Conservation (phyloP, 1,140 invertebrate genomes). For the Lerema accius region DNA sequence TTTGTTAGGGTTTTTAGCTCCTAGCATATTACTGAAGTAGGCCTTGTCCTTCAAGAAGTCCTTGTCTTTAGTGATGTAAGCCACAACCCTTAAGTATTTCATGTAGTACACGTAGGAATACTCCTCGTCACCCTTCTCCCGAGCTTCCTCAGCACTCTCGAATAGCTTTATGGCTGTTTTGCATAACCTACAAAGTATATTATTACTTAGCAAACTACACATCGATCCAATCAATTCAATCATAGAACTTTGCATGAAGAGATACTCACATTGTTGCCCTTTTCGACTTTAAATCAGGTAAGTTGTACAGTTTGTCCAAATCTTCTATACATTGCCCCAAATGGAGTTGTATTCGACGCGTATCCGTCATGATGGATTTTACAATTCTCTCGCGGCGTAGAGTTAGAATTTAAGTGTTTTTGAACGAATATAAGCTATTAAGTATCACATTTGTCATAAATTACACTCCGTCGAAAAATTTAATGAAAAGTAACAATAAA, state of each 20-base stretch:
- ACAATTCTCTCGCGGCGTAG: not conserved
- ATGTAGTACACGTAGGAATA: conserved; percentile 87
- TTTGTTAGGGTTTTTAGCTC: conserved; percentile 80
- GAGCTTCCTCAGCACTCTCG: conserved; percentile 81
- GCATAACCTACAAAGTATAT: conserved; percentile 69
- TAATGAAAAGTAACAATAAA: conserved; percentile 64
- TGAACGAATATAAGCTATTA: conserved; percentile 38
- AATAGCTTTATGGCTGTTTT: conserved; percentile 84
- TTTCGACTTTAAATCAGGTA: conserved; percentile 80
- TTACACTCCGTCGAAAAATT: conserved; percentile 53
- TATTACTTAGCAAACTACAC: conserved; percentile 2
- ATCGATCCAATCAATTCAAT: conserved; percentile 8
- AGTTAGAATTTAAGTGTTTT: conserved; percentile 31
- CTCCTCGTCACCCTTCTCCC: conserved; percentile 86
- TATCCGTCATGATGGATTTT: conserved; percentile 72
- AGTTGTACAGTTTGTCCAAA: conserved; percentile 79
- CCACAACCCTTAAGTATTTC: conserved; percentile 86
- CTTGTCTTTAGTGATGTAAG: conserved; percentile 81
- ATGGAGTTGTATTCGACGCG: conserved; percentile 80
- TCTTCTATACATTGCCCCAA: conserved; percentile 81
- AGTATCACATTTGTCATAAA: conserved; percentile 65
- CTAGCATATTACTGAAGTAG: conserved; percentile 83
- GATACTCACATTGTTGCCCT: conserved; percentile 79
- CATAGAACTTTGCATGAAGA: conserved; percentile 1
- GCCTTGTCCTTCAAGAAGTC: conserved; percentile 83